Evolutionary conservation across 2,888 invertebrate species (phyloP).

Genomic region (Meloe dianella): DNA sequence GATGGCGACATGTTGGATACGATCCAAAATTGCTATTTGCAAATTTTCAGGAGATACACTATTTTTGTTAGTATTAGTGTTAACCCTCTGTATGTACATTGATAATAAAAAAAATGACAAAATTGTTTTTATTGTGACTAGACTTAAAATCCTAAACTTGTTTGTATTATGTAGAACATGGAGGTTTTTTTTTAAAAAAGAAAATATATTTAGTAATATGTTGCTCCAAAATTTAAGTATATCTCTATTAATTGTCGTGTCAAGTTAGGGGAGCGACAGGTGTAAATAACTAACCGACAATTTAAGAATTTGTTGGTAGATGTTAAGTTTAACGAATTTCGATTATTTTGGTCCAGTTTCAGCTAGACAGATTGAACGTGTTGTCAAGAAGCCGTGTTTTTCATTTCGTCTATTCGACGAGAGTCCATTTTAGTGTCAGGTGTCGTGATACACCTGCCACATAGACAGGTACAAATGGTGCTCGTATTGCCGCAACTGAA

Average conservation of each 20-base stretch:
- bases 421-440: slow-evolving; percentile 29
- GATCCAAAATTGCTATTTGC: slow-evolving; percentile 34
- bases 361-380: slow-evolving; percentile 21
- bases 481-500: slow-evolving; percentile 14
- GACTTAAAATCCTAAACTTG: background rate
- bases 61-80: slow-evolving; percentile 14
- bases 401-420: slow-evolving; percentile 28
- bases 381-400: slow-evolving; percentile 25
- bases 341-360: slow-evolving; percentile 16
- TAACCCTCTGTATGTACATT: background rate
- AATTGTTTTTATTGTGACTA: slow-evolving; percentile 3
- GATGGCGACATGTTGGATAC: slow-evolving; percentile 42
- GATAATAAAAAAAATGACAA: background rate
- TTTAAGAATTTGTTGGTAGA: background rate
- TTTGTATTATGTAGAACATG: background rate
- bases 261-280: background rate
- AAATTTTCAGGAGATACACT: slow-evolving; percentile 29
- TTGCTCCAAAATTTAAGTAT: background rate
- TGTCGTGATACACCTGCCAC: slow-evolving; percentile 36
- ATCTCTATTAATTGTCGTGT: background rate
- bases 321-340: slow-evolving; percentile 18
- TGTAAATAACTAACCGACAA: background rate
- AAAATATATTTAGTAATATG: background rate
- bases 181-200: no score
- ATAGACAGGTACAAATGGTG: slow-evolving; percentile 41